Evolutionary conservation across 2,113 vertebrate species (phyloP), one percentile per base, ranked within the genome.

Genomic region (Muntiacus muntjak): DNA sequence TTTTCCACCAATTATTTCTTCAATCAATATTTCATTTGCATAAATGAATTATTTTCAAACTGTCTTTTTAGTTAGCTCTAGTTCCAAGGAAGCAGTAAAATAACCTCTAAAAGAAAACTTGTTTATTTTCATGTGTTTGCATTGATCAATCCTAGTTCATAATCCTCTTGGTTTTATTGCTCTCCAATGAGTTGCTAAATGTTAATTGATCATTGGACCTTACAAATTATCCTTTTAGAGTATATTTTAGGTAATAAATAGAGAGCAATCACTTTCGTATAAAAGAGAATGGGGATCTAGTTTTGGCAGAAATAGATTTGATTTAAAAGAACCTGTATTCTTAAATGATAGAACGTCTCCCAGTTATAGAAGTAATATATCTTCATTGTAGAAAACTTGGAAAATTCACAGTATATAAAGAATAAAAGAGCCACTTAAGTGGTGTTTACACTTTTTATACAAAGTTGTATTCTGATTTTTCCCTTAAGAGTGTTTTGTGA

Each of bases 21-120:
- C 47, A 95, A 47, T 92, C 43, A 36, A 62, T 89, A 89, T 81
- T 93, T 96, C 1, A 64, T 95, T 96, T 97, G 5, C 15, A n/a
- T 82, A 94, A 86, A 58, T 94, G 10, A 82, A 90, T 92, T 67
- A 40, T 74, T 96, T 92, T 83, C 16, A 43, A 26, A 54, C 62
- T 91, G 21, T 84, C 30, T 71, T 91, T 96, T 88, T 55, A 71
- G 16, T 93, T 91, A 45, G 54, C 57, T 93, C 1, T 45, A 89
- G 12, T 82, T 96, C 21, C 25, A 67, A 81, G 52, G 50, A 86
- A 58, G 13, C 12, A 78, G 5, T 67, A 67, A 85, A 94, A 89
- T 76, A 74, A 89, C n/a, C 50, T 50, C 45, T 91, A 19, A 81
- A 67, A 86, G 55, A 30, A 92, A 67, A 62, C 13, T 30, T 85